Evolutionary conservation across 2,113 vertebrate genomes (phyloP), one percentile per base, ranked within the genome.

Genomic region (Hydropotes inermis): DNA sequence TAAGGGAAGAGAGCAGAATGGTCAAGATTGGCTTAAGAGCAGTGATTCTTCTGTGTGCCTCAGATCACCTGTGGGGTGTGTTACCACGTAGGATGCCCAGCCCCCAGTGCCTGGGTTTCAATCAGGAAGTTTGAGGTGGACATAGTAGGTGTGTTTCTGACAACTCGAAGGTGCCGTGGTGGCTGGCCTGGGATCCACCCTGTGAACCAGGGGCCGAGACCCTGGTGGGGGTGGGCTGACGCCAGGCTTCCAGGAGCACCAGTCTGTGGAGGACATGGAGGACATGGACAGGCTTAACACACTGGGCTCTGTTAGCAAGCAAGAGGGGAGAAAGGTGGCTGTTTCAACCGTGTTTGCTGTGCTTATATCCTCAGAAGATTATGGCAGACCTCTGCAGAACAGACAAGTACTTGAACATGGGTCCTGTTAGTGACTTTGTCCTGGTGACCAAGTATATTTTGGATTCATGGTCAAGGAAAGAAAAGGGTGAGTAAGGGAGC

Each of bases 251-350:
- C 1, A 0, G 1, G 60, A 45, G 19, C 55, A 39, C 58, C 1
- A 0, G 55, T 15, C 13, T 9, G 14, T 8, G 4, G 52, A 54
- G 5, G 14, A 36, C 10, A 0, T 3, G 23, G 54, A n/a, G 5
- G n/a, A 74, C 1, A 1, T 74, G 11, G n/a, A 74, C 36, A 25
- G 43, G 54, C 82, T 83, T 15, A 23, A 27, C 23, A 81, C 47
- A 14, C 15, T 9, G 43, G 36, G 25, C 13, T 28, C 83, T 13
- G 23, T 12, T 33, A 61, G 67, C 23, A 87, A n/a, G 82, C 27
- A 87, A 45, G 50, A 83, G 50, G 28, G 58, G 95, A 91, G 58
- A 78, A 52, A 23, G 57, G 58, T n/a, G 61, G 7, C 50, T n/a
- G 15, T 33, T 57, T 17, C 39, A 86, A 45, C 11, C 13, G 7